Evolutionary conservation across 2,888 invertebrate species (phyloP), one percentile per base, ranked within the genome.

Genomic region (Orchesellides sinensis): DNA sequence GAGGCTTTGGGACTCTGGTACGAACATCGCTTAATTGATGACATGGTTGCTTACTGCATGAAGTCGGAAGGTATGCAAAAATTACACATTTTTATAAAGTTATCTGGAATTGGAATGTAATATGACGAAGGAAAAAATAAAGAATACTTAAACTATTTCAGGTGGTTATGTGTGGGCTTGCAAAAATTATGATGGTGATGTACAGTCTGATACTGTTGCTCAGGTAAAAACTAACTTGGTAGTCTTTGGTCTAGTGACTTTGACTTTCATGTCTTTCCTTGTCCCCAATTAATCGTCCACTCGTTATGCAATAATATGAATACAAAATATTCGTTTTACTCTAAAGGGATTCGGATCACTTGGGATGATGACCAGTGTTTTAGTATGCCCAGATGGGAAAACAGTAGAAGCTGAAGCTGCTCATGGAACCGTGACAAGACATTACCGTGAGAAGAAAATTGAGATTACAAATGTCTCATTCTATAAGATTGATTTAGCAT

Each of bases 101-200:
- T 23, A 40, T 2, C 2, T 4, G 14, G 5, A 17, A 17, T 17
- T 52, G 19, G 12, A 52, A 17, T 45, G 23, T 65, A 6, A 45
- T n/a, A 14, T 45, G 40, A 2, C 45, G 25, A 21, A 23, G 40
- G n/a, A 40, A 45, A 3, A 2, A 5, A 32, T 21, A 2, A 2
- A 52, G 23, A n/a, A 17, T 59, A 40, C 10, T 40, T 10, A 40
- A 40, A 5, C 2, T 32, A 0, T 35, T 32, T 65, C 27, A 75
- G 75, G 99, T 87, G 99, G 99, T 52, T 99, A 99, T 90, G 98
- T 99, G 0, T 99, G 99, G 99, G 98, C 99, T 8, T 99, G 99
- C 91, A 99, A 99, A 90, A 99, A 99, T 91, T 99, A 99, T 90
- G 99, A 99, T 89, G 99, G 99, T 52, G 99, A 99, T 91, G 99